Base-by-base conservation (phyloP, 2,888 invertebrate species). In the Rutpela maculata region DNA sequence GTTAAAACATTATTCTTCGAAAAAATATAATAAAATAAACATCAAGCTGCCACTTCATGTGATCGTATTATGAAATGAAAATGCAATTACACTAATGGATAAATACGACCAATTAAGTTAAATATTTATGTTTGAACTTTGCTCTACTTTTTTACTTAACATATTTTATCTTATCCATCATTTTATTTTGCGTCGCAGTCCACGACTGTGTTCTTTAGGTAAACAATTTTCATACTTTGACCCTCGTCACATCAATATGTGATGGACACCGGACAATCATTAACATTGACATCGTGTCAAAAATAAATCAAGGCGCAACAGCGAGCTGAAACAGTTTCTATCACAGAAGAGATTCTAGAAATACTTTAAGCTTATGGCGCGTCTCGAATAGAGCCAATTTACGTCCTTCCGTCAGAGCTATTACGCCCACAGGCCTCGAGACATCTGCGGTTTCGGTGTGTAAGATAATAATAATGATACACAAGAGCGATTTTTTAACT, bases 181-280 rank as follows among this genome's bases (percentile, higher is more conserved):
- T 22, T 50, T 43, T 66, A 50, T 50, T 66, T 38, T 66, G 65
- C 65, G 65, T 38, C 65, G 65, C 43, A 66, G 7, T 66, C 38
- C 19, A 17, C 19, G 12, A 10, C 1, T 22, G 31, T 62, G 26
- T 62, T 62, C 17, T 17, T 35, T 31, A 31, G 11, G 63, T 63
- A 63, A 63, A 63, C 63, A 63, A 5, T 35, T n/a, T 18, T 17
- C 35, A 31, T 18, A 31, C 38, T 18, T 63, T 31, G 11, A 18
- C 31, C 38, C 31, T 63, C 18, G n/a, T n/a, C 18, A 31, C 63
- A 63, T 11, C 18, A 35, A 35, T 59, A 19, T 22, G 12, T 12
- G 59, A 59, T 3, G 19, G 59, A n/a, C 50, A 50, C 15, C n/a
- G 15, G 50, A 59, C 59, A 59, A 19, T 19, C 19, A 19, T 6